Evolutionary conservation across 92 coral and sea anemone genomes (phyloP).

Genomic region (Parazoanthus atlanticus): DNA sequence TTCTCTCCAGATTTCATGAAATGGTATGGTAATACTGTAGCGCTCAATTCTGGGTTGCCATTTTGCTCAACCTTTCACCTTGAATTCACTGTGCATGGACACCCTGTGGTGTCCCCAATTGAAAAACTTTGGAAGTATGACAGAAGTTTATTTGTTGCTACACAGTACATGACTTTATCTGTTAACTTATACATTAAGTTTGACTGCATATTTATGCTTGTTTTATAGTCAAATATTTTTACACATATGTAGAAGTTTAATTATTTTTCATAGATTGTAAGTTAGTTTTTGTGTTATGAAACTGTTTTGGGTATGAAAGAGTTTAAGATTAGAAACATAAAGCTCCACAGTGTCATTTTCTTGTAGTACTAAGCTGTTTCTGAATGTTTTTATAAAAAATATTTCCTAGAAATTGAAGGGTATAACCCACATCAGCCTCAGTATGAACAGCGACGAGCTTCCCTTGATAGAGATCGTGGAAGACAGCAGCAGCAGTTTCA

Average conservation of each 20-base stretch:
- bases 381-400: background rate
- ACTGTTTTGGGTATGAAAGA: background rate
- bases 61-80: no score
- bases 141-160: no score
- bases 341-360: background rate
- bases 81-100: no score
- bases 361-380: background rate
- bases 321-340: background rate
- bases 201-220: no score
- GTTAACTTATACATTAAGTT: no score
- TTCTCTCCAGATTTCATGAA: background rate
- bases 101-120: background rate
- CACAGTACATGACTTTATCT: no score
- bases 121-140: background rate
- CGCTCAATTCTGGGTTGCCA: no score
- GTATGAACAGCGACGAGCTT: slow-evolving; percentile 37
- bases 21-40: no score
- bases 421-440: slow-evolving; percentile 35
- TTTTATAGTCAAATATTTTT: no score
- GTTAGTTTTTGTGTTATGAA: background rate
- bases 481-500: slow-evolving; percentile 29
- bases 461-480: slow-evolving; percentile 22
- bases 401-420: slow-evolving; percentile 22
- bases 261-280: no score
- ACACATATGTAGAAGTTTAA: no score